A percentile compares a stretch with the other conserved stretches of the same genome.
phyloP scores from a whole-genome alignment of 2,888 invertebrate species.

The Shargacucullia verbasci region DNA sequence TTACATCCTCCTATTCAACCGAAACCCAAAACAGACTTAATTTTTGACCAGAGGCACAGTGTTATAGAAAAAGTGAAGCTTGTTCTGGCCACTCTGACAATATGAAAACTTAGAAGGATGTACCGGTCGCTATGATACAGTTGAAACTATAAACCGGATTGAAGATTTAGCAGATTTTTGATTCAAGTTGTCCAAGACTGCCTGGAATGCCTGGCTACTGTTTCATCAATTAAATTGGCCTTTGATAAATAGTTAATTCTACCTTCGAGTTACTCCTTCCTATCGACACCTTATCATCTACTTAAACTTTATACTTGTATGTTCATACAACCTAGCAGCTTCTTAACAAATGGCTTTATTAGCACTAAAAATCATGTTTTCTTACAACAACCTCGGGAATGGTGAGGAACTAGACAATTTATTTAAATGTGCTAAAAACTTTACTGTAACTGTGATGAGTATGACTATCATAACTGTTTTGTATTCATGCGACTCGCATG shows the following conservation, averaged over 20 bases:
- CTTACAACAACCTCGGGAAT: slow-evolving; percentile 3
- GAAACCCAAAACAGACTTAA: slow-evolving; percentile 11
- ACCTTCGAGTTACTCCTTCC: too few relatives aligned
- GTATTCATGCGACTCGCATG: slow-evolving; percentile 76
- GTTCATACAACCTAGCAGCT: too few relatives aligned
- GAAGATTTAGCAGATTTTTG: not conserved
- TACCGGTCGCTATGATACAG: slow-evolving; percentile 12
- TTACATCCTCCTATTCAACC: slow-evolving; percentile 17
- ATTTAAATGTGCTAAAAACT: slow-evolving; percentile 49
- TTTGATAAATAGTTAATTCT: too few relatives aligned
- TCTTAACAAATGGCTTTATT: too few relatives aligned
- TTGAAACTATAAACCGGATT: slow-evolving; percentile 8
- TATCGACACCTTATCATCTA: too few relatives aligned
- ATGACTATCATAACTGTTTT: slow-evolving; percentile 72
- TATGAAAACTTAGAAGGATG: slow-evolving; percentile 26
- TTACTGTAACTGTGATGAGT: slow-evolving; percentile 56
- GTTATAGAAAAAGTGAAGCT: slow-evolving; percentile 24
- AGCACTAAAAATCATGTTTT: too few relatives aligned
- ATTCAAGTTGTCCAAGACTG: too few relatives aligned
- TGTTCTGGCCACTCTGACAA: slow-evolving; percentile 11
- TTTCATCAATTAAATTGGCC: too few relatives aligned
- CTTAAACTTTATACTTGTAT: too few relatives aligned
- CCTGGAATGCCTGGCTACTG: too few relatives aligned
- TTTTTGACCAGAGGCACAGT: slow-evolving; percentile 21
- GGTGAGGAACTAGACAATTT: slow-evolving; percentile 16